phyloP scores from a whole-genome alignment of 2,113 vertebrate species.

The Balaenoptera acutorostrata region DNA sequence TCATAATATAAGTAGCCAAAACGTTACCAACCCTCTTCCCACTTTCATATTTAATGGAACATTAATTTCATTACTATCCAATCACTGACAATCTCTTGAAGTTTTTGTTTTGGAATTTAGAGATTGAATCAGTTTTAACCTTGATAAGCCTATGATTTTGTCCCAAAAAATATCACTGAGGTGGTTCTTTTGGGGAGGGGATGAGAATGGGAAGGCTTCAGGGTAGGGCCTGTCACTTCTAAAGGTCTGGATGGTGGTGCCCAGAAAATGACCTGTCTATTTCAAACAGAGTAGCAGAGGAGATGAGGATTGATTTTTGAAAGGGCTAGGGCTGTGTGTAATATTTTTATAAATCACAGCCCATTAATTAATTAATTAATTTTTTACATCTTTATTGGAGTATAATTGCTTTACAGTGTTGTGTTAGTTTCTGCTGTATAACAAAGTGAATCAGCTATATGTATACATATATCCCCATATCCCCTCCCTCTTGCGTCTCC shows the following conservation, averaged over 20 bases:
- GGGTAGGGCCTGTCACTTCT: not conserved
- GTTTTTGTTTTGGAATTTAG: conserved; percentile 13
- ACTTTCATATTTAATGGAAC: not conserved
- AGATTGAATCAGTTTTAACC: not conserved
- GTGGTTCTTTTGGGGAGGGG: not conserved
- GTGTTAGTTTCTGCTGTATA: no score
- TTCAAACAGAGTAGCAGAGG: not conserved
- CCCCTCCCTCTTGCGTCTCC: no score
- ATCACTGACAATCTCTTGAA: not conserved
- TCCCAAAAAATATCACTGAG: not conserved
- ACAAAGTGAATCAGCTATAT: no score
- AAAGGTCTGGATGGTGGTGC: not conserved
- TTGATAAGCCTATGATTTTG: conserved; percentile 23
- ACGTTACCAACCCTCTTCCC: not conserved
- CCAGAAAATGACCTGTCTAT: not conserved
- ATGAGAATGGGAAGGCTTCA: not conserved
- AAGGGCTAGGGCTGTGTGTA: not conserved
- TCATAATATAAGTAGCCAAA: not conserved
- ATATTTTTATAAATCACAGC: conserved; percentile 3
- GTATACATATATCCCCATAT: no score
- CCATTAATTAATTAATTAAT: no score
- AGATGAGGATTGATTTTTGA: not conserved
- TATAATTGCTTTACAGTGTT: no score
- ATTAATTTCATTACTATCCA: not conserved
- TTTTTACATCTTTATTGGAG: no score